Base-by-base conservation (phyloP, 1,140 invertebrate genomes). In the Theocolax elegans region DNA sequence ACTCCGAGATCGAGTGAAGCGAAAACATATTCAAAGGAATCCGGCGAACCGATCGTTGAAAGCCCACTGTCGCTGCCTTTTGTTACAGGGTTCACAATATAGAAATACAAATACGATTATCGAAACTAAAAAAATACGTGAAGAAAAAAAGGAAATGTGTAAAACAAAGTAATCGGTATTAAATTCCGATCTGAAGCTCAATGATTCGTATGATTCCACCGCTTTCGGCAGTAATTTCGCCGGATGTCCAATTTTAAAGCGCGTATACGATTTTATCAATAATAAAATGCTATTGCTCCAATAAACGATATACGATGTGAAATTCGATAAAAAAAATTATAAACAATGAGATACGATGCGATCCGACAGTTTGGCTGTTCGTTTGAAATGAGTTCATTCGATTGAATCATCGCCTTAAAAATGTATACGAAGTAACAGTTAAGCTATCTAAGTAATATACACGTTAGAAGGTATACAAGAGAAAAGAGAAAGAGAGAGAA, bases 361-460 rank as follows among this genome's bases (percentile, higher is more conserved):
- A 82, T 75, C 74, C 74, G 77, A 79, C 78, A 76, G 73, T 83
- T 84, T 82, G 82, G 81, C 83, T 85, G 83, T 85, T 85, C 78
- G 81, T 83, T 85, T 82, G 79, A 78, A 80, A 85, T 80, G 80
- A 85, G 80, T 86, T 85, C 82, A 86, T 82, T 82, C 83, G 79
- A 86, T 86, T 86, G 82, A 86, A 86, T 86, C 84, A 86, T 86
- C 84, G 85, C 85, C 85, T 86, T 86, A 86, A 86, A 85, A 85
- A 85, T 86, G 85, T 86, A 86, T 86, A 86, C 85, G 85, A 86
- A 86, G 76, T 86, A 85, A 85, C 81, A 80, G 74, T 72, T 83
- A 85, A 86, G 83, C 79, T 86, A 85, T 84, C 78, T 85, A 85
- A 86, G 79, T 85, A 86, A 86, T 86, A 85, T 84, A 71, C 84